Conservation (phyloP, 2,113 vertebrate species). For the Picathartes gymnocephalus region DNA sequence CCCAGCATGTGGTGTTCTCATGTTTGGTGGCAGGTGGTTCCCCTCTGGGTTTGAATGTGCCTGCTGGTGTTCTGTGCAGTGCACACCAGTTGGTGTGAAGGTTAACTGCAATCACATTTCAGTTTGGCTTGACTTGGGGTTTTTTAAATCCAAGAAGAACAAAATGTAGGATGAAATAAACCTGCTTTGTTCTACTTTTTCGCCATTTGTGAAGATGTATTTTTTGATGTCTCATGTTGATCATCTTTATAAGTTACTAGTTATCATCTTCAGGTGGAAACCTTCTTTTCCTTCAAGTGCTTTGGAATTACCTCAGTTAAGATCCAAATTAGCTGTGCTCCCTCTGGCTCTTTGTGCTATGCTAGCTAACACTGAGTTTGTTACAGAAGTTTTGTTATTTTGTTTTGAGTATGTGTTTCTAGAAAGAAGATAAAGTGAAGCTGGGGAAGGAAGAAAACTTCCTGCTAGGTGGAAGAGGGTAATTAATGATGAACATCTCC, state of each 20-base stretch:
- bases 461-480: neutral
- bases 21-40: neutral
- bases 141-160: neutral
- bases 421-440: neutral
- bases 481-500: neutral
- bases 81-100: neutral
- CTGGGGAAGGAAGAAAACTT: neutral
- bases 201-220: neutral
- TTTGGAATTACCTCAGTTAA: neutral
- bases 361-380: neutral
- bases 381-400: constrained; percentile 16
- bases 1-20: neutral
- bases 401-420: neutral
- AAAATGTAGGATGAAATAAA: neutral
- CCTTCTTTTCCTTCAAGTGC: neutral
- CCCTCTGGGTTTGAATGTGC: neutral
- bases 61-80: neutral
- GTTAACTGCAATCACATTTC: neutral
- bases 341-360: neutral
- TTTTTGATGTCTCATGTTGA: neutral
- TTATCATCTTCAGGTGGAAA: neutral
- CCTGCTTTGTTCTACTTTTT: neutral
- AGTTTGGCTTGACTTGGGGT: neutral
- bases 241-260: neutral
- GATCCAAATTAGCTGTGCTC: neutral